phyloP scores from a whole-genome alignment of 2,888 invertebrate species.

The Dryococelus australis region DNA sequence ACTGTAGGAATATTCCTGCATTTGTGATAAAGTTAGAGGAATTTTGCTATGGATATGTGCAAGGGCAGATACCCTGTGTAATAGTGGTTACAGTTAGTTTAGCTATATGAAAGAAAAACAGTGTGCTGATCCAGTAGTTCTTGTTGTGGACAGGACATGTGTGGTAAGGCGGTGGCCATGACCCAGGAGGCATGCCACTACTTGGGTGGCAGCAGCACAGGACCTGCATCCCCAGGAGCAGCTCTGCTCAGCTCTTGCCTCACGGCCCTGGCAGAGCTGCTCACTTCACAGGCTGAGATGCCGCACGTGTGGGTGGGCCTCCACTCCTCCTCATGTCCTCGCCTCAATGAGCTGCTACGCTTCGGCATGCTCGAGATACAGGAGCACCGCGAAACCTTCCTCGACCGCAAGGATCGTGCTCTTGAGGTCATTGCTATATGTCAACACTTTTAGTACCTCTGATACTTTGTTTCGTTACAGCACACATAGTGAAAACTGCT shows the following conservation, averaged over 20 bases:
- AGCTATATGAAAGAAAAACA: no score
- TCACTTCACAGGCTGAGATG: slow-evolving; percentile 72
- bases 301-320: slow-evolving; percentile 90
- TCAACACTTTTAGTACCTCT: neutral
- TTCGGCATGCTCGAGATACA: slow-evolving; percentile 92
- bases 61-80: no score
- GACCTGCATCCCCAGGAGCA: slow-evolving; percentile 57
- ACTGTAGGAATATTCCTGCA: no score
- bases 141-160: slow-evolving; percentile 70
- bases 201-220: slow-evolving; percentile 62
- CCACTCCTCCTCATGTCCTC: slow-evolving; percentile 68
- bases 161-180: slow-evolving; percentile 76
- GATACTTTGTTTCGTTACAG: neutral
- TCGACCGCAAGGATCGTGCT: slow-evolving; percentile 90
- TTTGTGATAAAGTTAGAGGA: no score
- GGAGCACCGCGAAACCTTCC: slow-evolving; percentile 94
- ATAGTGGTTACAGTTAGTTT: no score
- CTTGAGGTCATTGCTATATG: slow-evolving; percentile 68
- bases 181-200: slow-evolving; percentile 78
- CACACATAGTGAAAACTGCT: no score
- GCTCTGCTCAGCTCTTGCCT: slow-evolving; percentile 63
- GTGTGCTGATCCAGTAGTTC: no score
- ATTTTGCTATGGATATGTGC: no score
- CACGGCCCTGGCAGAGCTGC: slow-evolving; percentile 66
- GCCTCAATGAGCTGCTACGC: slow-evolving; percentile 82